Conservation (phyloP, 2,888 invertebrate species). For the Atrina japonica region DNA sequence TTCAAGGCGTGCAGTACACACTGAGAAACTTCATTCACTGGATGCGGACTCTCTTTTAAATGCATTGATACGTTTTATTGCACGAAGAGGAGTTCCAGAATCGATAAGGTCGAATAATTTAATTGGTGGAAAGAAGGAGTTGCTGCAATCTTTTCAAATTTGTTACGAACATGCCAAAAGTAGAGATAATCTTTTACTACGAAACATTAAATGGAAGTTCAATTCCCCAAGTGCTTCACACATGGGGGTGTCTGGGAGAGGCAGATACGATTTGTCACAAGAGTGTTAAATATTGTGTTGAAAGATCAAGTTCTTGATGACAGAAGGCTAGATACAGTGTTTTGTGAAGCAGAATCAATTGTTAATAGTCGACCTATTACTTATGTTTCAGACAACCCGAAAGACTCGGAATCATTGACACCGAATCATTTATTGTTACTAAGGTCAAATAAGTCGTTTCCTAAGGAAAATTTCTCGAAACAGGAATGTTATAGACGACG, state of each 20-base stretch:
- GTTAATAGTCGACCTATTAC: slow-evolving; percentile 17
- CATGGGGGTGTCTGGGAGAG: slow-evolving; percentile 17
- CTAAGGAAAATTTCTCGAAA: slow-evolving; percentile 2
- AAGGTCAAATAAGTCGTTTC: slow-evolving; percentile 3
- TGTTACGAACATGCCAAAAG: neutral
- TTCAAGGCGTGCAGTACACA: no score
- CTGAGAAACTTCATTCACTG: neutral
- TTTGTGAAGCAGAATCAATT: slow-evolving; percentile 24
- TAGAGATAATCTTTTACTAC: neutral
- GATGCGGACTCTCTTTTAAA: neutral
- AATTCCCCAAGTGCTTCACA: slow-evolving; percentile 40
- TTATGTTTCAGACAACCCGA: slow-evolving; percentile 6
- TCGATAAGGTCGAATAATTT: no score
- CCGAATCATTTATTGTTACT: slow-evolving; percentile 26
- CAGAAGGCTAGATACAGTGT: slow-evolving; percentile 1
- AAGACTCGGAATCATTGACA: slow-evolving; percentile 21
- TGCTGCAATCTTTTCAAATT: no score
- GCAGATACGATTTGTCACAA: slow-evolving; percentile 8
- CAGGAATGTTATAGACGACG: slow-evolving; percentile 2
- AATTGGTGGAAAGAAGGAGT: no score
- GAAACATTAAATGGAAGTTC: slow-evolving; percentile 12
- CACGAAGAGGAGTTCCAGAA: no score
- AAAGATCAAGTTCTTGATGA: slow-evolving; percentile 16
- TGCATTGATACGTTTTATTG: neutral
- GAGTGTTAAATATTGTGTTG: slow-evolving; percentile 8